These are phyloP conservation scores for Anoura caudifer DNA, from an alignment of 2,113 vertebrate genomes.

Conservation along the genomic window DNA sequence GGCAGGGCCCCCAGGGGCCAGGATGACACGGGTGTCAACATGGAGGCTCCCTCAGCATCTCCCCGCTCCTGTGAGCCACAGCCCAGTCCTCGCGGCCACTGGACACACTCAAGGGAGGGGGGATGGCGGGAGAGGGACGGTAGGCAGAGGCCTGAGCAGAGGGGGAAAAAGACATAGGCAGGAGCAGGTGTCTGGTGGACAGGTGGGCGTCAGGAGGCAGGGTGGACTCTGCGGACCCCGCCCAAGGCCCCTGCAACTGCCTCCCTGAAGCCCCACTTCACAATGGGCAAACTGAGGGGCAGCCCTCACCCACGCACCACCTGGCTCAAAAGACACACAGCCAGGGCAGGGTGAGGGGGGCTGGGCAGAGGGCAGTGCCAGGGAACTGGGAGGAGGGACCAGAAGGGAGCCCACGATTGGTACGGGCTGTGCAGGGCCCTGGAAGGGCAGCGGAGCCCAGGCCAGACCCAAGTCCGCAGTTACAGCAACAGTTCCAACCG, in stretches of 20 bases:
- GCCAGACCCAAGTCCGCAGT: neutral
- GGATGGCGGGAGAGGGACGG: accelerated
- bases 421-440: accelerated
- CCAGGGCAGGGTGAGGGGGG: neutral
- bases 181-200: neutral
- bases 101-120: neutral
- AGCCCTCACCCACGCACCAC: neutral
- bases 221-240: no score
- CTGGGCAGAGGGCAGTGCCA: neutral
- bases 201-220: neutral
- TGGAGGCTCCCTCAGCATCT: neutral
- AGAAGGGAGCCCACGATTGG: neutral
- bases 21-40: neutral
- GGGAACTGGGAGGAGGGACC: no score
- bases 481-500: accelerated
- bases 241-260: neutral
- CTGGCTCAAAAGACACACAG: neutral
- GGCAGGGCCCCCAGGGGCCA: neutral
- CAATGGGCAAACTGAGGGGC: neutral
- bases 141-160: neutral
- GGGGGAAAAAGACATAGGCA: neutral
- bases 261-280: neutral
- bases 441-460: neutral
- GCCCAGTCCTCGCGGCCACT: neutral
- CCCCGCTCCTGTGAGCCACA: neutral